phyloP scores from a whole-genome alignment of 2,888 invertebrate species.

The Erpobdella octoculata region DNA sequence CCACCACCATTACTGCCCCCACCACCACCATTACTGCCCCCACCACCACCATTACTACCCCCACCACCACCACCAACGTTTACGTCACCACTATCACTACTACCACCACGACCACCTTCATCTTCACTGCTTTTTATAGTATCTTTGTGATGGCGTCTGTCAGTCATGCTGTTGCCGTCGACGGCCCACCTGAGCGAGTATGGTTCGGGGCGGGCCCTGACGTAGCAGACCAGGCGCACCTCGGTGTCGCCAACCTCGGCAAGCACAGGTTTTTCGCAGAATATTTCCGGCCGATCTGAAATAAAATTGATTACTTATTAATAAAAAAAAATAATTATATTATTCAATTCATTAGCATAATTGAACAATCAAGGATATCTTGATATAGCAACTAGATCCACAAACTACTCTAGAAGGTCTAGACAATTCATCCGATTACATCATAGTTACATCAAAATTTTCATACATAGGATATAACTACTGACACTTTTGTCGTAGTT shows the following conservation, averaged over 20 bases:
- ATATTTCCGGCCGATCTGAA: constrained; percentile 3
- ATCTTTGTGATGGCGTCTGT: neutral
- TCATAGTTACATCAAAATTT: too few relatives aligned
- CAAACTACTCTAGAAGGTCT: too few relatives aligned
- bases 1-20: neutral
- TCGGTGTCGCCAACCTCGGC: neutral
- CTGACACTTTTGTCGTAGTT: neutral
- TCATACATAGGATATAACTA: too few relatives aligned
- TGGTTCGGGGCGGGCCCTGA: constrained; percentile 22
- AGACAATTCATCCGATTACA: too few relatives aligned
- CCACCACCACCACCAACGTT: neutral
- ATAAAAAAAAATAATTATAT: neutral
- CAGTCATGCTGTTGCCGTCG: neutral
- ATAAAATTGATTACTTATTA: neutral
- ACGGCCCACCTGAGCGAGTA: constrained; percentile 6
- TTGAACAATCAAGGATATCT: too few relatives aligned
- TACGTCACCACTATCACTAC: too few relatives aligned
- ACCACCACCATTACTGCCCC: too few relatives aligned
- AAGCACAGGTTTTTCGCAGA: neutral
- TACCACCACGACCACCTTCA: neutral
- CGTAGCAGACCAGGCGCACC: constrained; percentile 14
- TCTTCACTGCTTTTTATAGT: neutral
- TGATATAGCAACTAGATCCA: too few relatives aligned
- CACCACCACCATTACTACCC: neutral
- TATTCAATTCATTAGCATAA: too few relatives aligned